Base-by-base conservation (phyloP, 2,113 vertebrate species). In the Sciurus niger region DNA sequence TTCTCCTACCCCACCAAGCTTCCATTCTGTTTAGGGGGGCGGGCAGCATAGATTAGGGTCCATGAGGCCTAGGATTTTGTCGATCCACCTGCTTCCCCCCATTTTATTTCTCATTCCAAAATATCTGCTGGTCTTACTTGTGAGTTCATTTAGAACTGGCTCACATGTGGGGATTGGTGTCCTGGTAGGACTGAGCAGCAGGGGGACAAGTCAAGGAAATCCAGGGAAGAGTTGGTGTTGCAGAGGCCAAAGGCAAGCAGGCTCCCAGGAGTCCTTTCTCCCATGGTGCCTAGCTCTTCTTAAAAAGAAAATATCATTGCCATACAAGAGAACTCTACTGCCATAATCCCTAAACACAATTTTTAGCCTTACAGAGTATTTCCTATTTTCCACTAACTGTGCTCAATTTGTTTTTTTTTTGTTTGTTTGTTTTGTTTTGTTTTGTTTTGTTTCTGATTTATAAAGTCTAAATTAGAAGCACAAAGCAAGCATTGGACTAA, bases 401-500 rank as follows among this genome's bases (percentile, higher is more conserved):
- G 37, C 78, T 92, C 28, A 58, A 7, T 76, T 83, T 32, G 6
- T 37, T 37, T 37, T 37, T 48, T 73, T 84, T 37, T 55, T 53
- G 3, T 40, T 40, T 40, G 40, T 40, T 40, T 40, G 40, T 48
- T 73, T 84, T 37, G 48, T 40, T 40, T 40, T 40, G 40, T 40
- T 40, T 40, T 40, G 40, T 48, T 73, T 84, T 37, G 48, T 53
- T 84, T 95, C 32, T 72, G 58, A 46, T 67, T 94, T 58, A 67
- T 91, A 58, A 96, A 67, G 32, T 22, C 67, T 85, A 11, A 82
- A 89, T 67, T 77, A 85, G 55, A 86, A 95, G 40, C 40, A 76
- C 1, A 5, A 65, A 74, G 51, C 77, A 76, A 80, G 70, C 51
- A 84, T 24, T 73, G 43, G 13, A 43, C 22, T 65, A 89, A 91